A percentile compares a stretch with the other conserved stretches of the same genome.
These are phyloP conservation scores for Erpetoichthys calabaricus DNA, from an alignment of 2,797 vertebrate genomes.

Conservation along the genomic window DNA sequence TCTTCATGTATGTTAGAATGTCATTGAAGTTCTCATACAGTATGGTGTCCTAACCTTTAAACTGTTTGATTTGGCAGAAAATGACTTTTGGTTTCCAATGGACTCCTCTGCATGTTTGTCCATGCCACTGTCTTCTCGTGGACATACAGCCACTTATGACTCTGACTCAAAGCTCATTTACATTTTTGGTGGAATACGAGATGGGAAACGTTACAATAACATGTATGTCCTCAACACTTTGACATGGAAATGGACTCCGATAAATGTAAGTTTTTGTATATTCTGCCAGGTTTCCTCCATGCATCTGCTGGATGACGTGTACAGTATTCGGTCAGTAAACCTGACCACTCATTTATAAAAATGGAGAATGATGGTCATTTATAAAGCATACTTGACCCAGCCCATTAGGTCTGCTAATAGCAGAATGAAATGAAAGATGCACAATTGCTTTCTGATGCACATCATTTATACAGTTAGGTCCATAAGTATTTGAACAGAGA, in stretches of 20 bases:
- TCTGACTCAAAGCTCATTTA: constrained; percentile 63
- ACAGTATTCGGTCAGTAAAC: too few relatives aligned
- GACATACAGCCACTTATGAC: constrained; percentile 72
- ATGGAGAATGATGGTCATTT: not conserved
- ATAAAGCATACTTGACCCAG: too few relatives aligned
- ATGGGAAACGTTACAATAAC: constrained; percentile 44
- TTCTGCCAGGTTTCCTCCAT: not conserved
- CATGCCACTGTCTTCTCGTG: constrained; percentile 38
- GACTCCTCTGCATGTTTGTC: constrained; percentile 36
- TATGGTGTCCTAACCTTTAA: too few relatives aligned
- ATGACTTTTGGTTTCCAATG: constrained; percentile 73
- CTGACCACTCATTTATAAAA: too few relatives aligned
- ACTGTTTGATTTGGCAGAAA: constrained; percentile 37
- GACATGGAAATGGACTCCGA: constrained; percentile 71
- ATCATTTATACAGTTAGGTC: too few relatives aligned
- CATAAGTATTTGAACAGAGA: too few relatives aligned
- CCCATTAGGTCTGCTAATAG: too few relatives aligned
- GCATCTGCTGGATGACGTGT: not conserved
- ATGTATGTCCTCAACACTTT: constrained; percentile 64
- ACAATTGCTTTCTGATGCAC: too few relatives aligned
- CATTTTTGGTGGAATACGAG: constrained; percentile 66
- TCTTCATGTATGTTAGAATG: too few relatives aligned
- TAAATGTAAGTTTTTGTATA: constrained; percentile 49
- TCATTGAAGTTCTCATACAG: too few relatives aligned
- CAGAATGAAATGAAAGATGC: too few relatives aligned